These are phyloP conservation scores for Anguilla marmorata DNA, from an alignment of 2,797 vertebrate genomes.

Conservation along the genomic window DNA sequence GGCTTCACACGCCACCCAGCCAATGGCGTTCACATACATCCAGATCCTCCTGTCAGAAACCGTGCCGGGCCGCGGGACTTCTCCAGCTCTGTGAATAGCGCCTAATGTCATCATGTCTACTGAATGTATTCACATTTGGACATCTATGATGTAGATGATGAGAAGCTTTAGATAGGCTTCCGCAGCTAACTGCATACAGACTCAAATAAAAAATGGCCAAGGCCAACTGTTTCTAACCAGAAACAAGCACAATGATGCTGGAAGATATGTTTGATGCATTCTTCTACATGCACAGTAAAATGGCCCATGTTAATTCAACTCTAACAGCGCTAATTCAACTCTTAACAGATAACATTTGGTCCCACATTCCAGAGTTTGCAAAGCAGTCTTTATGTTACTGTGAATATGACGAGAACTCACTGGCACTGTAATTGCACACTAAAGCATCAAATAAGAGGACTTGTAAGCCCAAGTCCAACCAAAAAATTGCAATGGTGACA, in stretches of 20 bases:
- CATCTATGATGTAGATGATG: background rate
- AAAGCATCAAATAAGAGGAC: no score
- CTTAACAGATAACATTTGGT: no score
- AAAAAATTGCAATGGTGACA: no score
- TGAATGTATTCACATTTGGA: background rate
- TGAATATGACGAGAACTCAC: no score
- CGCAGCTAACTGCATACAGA: background rate
- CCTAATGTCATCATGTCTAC: background rate
- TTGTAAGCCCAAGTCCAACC: no score
- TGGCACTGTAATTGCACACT: no score
- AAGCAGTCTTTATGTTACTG: no score
- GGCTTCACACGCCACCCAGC: background rate
- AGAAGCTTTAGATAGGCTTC: background rate
- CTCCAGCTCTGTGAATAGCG: background rate
- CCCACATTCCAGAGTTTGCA: no score
- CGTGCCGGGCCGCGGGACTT: background rate
- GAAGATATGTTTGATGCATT: no score
- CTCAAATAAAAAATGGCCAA: background rate
- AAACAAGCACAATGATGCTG: background rate
- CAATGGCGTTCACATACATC: background rate
- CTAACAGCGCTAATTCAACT: no score
- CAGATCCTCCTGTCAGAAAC: background rate
- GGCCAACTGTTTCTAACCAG: background rate
- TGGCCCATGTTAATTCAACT: no score
- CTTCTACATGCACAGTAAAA: no score